Evolutionary conservation across 2,797 vertebrate species (phyloP), one percentile per base, ranked within the genome.

Genomic region (Urocyon cinereoargenteus): DNA sequence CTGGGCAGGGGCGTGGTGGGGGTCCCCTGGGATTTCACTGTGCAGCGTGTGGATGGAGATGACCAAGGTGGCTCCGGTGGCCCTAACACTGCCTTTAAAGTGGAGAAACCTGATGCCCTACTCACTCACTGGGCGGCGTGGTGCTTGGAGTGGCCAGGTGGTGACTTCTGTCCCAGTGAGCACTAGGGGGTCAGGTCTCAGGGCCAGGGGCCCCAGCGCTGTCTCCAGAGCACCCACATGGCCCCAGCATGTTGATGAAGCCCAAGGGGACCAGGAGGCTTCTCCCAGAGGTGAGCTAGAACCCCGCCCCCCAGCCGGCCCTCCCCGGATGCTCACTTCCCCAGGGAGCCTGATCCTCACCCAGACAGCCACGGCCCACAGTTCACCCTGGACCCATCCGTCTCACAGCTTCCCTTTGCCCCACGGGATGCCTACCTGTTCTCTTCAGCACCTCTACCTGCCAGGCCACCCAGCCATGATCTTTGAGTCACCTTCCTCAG

Each of bases 11-110:
- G 22, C 5, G 7, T 15, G 34, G 61, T 10, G 16, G 66, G 93
- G 62, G 26, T 59, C n/a, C 86, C 45, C 53, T 59, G 81, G 82
- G 61, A 73, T 53, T 40, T 92, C 77, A 61, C 59, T 40, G 53
- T 57, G 61, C 45, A 26, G 62, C 8, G 7, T 16, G 12, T 28
- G 57, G 18, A n/a, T 14, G 34, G 45, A 53, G 70, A 16, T 31
- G 40, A 26, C 66, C 16, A 7, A 45, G 22, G 62, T 4, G 59
- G 40, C 28, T 31, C 34, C 13, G 12, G 22, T 13, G 59, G 24
- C 12, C 45, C 36, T 0, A 1, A 31, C 49, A 93, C 14, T 1
- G 24, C 34, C 62, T 55, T 68, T 15, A 22, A 40, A 21, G 59
- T 9, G 8, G 77, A 53, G 45, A n/a, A 14, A 21, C 1, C 36